These are phyloP conservation scores for Diadegma fenestrale DNA, from an alignment of 2,888 invertebrate species.

Conservation along the genomic window DNA sequence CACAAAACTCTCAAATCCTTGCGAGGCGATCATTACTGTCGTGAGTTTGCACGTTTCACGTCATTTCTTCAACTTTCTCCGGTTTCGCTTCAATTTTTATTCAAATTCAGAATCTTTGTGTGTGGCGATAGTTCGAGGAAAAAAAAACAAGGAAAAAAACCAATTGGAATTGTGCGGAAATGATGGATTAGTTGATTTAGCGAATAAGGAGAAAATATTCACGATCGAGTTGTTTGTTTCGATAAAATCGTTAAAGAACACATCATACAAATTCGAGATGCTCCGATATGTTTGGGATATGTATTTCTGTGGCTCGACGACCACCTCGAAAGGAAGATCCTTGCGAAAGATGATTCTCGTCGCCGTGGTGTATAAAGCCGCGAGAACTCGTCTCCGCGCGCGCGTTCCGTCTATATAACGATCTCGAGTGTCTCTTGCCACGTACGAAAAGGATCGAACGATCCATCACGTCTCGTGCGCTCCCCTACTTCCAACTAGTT, in stretches of 20 bases:
- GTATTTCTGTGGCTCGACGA: constrained; percentile 5
- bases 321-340: constrained; percentile 17
- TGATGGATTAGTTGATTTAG: background rate
- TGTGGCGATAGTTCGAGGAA: background rate
- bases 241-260: constrained; percentile 5
- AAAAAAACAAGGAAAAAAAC: background rate
- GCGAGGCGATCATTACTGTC: constrained; percentile 14
- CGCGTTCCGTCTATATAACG: constrained; percentile 24
- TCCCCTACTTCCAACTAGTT: constrained; percentile 54
- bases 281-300: background rate
- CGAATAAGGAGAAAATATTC: background rate
- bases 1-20: background rate
- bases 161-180: background rate
- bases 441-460: constrained; percentile 57
- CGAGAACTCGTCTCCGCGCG: constrained; percentile 35
- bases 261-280: background rate
- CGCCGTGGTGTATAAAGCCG: constrained; percentile 36
- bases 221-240: background rate
- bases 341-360: constrained; percentile 52
- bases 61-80: background rate
- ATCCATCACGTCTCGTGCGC: constrained; percentile 62
- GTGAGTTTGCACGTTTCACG: background rate
- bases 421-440: constrained; percentile 45
- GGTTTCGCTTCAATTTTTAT: background rate
- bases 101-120: background rate